Evolutionary conservation across 2,888 invertebrate species (phyloP), one percentile per base, ranked within the genome.

Genomic region (Polymixis lichenea): DNA sequence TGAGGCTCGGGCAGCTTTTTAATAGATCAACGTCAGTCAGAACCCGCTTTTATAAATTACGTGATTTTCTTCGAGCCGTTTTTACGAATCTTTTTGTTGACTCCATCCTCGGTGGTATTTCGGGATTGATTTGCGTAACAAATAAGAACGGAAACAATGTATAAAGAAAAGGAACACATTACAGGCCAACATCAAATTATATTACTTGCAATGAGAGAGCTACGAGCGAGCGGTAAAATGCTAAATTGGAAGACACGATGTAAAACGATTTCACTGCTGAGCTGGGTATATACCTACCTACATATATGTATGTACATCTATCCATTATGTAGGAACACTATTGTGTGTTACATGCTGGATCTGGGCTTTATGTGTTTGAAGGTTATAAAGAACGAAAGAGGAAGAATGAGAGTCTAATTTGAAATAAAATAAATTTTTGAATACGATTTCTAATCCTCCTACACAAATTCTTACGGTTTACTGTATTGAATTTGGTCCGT

Each of bases 181-280:
- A 91, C 89, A 69, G 87, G 82, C 88, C 82, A 77, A 80, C 82
- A 87, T 87, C 88, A 87, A 87, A 87, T 87, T 82, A 88, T 87
- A 88, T 87, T 87, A 87, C 89, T 83, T 82, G 81, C 90, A 90
- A 90, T 91, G 89, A 87, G 89, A 91, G 86, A 86, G 85, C 85
- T 88, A 89, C 88, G 87, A 90, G 90, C 78, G 75, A 77, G 89
- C 87, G 89, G 91, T 93, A 93, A 93, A 92, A 91, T 89, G 87
- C 90, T 91, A 92, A 92, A 93, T 93, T 92, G 92, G 91, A 93
- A 90, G 89, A 89, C 83, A 92, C 81, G 72, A 82, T 79, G 78
- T 80, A 91, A 91, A 91, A 85, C 86, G 86, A 86, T 85, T 82
- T 56, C 72, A 72, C 61, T 51, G 61, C 67, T 71, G 83, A 85